A percentile compares a stretch with the other conserved stretches of the same genome.
These are phyloP conservation scores for Drosophila rubida DNA, from an alignment of 2,888 invertebrate genomes.

Conservation along the genomic window DNA sequence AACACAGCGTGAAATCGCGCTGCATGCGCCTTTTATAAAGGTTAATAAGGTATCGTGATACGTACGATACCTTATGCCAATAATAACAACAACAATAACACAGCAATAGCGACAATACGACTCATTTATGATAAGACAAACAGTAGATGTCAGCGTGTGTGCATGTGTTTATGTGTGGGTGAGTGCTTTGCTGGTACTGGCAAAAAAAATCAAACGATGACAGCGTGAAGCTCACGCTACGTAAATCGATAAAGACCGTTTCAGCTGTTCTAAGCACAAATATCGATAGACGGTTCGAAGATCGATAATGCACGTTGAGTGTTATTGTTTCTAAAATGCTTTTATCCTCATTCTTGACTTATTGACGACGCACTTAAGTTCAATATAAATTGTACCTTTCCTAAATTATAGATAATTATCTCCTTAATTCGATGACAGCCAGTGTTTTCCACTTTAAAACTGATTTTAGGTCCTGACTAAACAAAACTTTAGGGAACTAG, in stretches of 20 bases:
- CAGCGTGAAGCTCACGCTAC: background rate
- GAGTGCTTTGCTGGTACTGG: conserved; percentile 10
- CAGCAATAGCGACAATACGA: conserved; percentile 24
- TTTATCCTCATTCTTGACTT: too few species aligned
- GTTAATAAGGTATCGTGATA: conserved; percentile 60
- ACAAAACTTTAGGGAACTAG: too few species aligned
- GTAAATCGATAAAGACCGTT: conserved; percentile 24
- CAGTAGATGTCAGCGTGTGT: conserved; percentile 17
- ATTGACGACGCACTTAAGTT: too few species aligned
- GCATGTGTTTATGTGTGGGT: conserved; percentile 8
- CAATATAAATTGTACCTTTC: too few species aligned
- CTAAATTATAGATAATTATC: too few species aligned
- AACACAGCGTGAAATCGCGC: conserved; percentile 23
- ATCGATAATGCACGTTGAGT: background rate
- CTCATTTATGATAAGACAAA: conserved; percentile 56
- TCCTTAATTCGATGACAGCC: too few species aligned
- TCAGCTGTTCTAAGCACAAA: background rate
- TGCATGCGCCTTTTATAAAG: conserved; percentile 64
- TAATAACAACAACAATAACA: conserved; percentile 21
- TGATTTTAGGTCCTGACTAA: too few species aligned
- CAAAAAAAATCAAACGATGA: conserved; percentile 30
- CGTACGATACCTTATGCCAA: conserved; percentile 19
- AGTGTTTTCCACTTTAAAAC: too few species aligned
- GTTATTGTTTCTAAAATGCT: too few species aligned
- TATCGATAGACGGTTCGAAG: conserved; percentile 2